Evolutionary conservation across 2,797 vertebrate genomes (phyloP).

Genomic region (Typhlichthys eigenmanni): DNA sequence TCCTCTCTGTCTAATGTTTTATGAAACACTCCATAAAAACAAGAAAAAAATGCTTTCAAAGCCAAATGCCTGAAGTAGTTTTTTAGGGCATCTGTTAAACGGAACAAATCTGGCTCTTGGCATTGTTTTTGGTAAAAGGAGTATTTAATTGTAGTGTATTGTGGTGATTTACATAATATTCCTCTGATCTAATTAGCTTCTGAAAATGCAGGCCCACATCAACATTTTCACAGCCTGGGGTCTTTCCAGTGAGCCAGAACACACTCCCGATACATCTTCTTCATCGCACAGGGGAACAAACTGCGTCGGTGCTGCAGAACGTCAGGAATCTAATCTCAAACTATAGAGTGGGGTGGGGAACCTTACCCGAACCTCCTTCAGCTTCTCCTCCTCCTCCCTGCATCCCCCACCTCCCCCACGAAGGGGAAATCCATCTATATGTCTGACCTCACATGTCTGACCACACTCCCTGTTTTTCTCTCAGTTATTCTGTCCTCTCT

Average conservation of each 20-base stretch:
- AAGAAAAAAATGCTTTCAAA: conserved; percentile 54
- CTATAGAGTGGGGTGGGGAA: not conserved
- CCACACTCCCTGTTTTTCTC: conserved; percentile 8
- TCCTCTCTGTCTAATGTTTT: conserved; percentile 52
- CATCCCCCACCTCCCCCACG: not conserved
- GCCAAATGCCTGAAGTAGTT: conserved; percentile 43
- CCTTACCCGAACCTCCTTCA: not conserved
- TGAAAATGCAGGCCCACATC: too few relatives aligned
- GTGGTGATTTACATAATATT: not conserved
- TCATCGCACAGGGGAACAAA: conserved; percentile 14
- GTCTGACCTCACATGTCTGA: conserved; percentile 33
- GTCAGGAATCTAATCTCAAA: conserved; percentile 26
- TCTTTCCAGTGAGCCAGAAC: conserved; percentile 6
- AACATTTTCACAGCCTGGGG: too few relatives aligned
- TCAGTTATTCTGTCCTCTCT: conserved; percentile 12
- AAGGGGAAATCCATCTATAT: not conserved
- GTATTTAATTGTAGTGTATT: conserved; percentile 42
- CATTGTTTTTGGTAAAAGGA: conserved; percentile 39
- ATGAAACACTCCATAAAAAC: conserved; percentile 72
- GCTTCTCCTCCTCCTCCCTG: not conserved
- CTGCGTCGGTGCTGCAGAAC: conserved; percentile 34
- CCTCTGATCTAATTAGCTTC: too few relatives aligned
- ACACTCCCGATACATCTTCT: conserved; percentile 19
- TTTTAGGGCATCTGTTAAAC: not conserved
- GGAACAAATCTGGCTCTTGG: conserved; percentile 51